Evolutionary conservation across 2,113 vertebrate species (phyloP), one percentile per base, ranked within the genome.

Genomic region (Climacteris rufus): DNA sequence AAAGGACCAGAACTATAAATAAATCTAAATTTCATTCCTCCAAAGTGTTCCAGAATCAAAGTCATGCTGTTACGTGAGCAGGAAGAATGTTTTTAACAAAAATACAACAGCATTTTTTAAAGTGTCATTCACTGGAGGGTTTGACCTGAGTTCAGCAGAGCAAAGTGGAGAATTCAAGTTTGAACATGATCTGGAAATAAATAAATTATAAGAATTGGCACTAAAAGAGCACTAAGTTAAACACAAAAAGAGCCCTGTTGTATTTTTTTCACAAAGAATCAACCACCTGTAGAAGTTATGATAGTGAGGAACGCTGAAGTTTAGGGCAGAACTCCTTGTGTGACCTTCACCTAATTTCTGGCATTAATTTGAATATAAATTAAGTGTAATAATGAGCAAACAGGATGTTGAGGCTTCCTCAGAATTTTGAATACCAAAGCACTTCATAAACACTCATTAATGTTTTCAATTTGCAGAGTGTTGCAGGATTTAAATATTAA

Each of bases 271-370:
- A 2, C 15, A 27, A 25, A 33, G 28, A 25, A 45, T 75, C 60
- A 39, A 2, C 28, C 24, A 27, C 1, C 0, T 3, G 6, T 11
- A 8, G 8, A 9, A 24, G 24, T 39, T 21, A 25, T 1, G 5
- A 61, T 2, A 50, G 35, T 2, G 28, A 57, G 61, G 42, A 81
- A 49, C 0, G 0, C 7, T 22, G 19, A 24, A 80, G 45, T 44
- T 86, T 6, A 25, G 13, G 37, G n/a, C 66, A 95, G 44, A 94
- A 11, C n/a, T 90, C 95, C 94, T 97, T 95, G 79, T 9, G 50
- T 90, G 95, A 96, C 96, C 96, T 97, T 96, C 92, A 97, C 95
- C 92, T 90, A 45, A 77, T 94, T 97, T 61, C 85, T 76, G 80
- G 63, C 45, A 37, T 59, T 88, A 90, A 96, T 96, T 97, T 97